Evolutionary conservation across 1,140 invertebrate genomes (phyloP), one percentile per base, ranked within the genome.

Genomic region (Diorhabda carinulata): DNA sequence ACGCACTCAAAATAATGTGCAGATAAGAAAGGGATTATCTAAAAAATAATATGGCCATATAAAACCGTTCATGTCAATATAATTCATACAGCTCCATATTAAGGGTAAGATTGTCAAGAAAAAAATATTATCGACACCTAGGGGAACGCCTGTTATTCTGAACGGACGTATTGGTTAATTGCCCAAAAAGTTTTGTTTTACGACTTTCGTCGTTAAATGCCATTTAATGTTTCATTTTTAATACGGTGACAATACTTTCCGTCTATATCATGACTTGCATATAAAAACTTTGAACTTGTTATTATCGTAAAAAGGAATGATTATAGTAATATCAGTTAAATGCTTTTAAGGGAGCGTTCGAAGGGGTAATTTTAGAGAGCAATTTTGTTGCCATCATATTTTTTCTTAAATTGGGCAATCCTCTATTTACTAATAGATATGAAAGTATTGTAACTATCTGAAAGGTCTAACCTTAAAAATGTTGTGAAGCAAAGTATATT

Each of bases 171-270:
- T 65, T 65, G 64, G 64, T 65, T 65, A 65, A 65, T 65, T 65
- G 64, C 64, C 64, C 56, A 65, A 65, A 65, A 47, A 65, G 7
- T 57, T 65, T 65, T 65, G 57, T 65, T 65, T 65, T 65, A 65
- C 47, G 64, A 45, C 47, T 57, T 63, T 56, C 10, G 40, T 45
- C 64, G 64, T 65, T 65, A 65, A 65, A 65, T 52, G 45, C 40
- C 64, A 42, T 62, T 62, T 44, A 43, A 62, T 62, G 61, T 62
- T 42, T 43, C 43, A 62, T 62, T 62, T 43, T 43, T 62, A 43
- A 62, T 62, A 62, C 41, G 61, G 61, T 47, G 41, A n/a, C n/a
- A n/a, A 62, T 62, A 10, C 43, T 62, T 8, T 52, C 47, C 47
- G 47, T 52, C 47, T 52, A 52, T 52, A 52, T 52, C 47, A 52